Evolutionary conservation across 2,888 invertebrate species (phyloP).

Genomic region (Dermolepida albohirtum): DNA sequence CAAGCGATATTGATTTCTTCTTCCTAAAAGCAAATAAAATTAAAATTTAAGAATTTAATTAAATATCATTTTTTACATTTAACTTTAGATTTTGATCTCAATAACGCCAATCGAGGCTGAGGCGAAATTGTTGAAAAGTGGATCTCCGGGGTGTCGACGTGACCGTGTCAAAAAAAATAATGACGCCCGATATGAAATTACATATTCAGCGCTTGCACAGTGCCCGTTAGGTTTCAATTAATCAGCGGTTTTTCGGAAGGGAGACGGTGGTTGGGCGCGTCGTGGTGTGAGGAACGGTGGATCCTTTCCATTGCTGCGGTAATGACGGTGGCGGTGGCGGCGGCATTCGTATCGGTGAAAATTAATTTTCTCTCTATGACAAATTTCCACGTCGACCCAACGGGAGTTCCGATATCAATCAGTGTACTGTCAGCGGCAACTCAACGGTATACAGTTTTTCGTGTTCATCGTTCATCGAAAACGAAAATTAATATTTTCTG

Average conservation of each 20-base stretch:
- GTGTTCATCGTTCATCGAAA: conserved; percentile 26
- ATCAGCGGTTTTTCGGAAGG: conserved; percentile 32
- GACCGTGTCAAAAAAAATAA: conserved; percentile 17
- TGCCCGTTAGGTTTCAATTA: conserved; percentile 31
- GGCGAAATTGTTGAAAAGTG: conserved; percentile 17
- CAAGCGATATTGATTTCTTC: background rate
- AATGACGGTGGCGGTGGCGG: conserved; percentile 9
- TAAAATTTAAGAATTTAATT: no score
- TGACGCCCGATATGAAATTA: conserved; percentile 16
- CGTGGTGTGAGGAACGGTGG: background rate
- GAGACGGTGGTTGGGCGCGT: no score
- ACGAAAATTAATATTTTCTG: conserved; percentile 34
- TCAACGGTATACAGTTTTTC: conserved; percentile 34
- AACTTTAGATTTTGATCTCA: no score
- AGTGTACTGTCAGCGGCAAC: conserved; percentile 39
- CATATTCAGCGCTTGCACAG: conserved; percentile 30
- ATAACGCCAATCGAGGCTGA: background rate
- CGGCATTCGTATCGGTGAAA: conserved; percentile 22
- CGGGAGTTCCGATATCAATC: conserved; percentile 39
- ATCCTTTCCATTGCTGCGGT: conserved; percentile 20
- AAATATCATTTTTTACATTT: no score
- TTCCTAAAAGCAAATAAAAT: no score
- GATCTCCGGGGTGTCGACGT: conserved; percentile 8
- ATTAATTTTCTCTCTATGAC: conserved; percentile 31
- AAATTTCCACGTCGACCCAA: conserved; percentile 23